Percentiles rank a stretch among this genome's conserved stretches.
These are phyloP conservation scores for Podargus strigoides DNA, from an alignment of 2,797 vertebrate species.

Conservation along the genomic window DNA sequence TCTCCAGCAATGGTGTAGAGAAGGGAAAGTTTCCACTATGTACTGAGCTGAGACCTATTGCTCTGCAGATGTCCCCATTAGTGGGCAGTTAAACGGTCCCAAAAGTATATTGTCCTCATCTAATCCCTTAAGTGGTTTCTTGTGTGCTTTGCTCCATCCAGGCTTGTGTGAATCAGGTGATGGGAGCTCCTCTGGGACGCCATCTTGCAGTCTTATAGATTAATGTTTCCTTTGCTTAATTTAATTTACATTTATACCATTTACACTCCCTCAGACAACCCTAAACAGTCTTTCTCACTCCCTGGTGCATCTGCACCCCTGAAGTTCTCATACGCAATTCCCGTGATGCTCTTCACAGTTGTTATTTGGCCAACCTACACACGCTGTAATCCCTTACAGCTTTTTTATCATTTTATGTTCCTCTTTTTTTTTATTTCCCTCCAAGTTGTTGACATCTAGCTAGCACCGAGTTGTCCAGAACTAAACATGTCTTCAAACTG, in stretches of 20 bases:
- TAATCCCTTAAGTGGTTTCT: background rate
- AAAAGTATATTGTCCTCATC: background rate
- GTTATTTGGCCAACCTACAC: slow-evolving; percentile 45
- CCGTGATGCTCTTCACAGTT: slow-evolving; percentile 30
- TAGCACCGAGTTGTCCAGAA: slow-evolving; percentile 23
- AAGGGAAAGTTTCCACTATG: background rate
- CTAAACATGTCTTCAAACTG: slow-evolving; percentile 39
- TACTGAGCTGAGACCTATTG: background rate
- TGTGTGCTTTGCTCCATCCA: background rate
- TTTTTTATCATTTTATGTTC: slow-evolving; percentile 43
- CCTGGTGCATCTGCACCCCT: slow-evolving; percentile 18
- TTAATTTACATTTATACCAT: slow-evolving; percentile 12
- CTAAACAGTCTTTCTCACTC: background rate
- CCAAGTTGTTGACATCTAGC: slow-evolving; percentile 44
- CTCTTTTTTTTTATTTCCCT: slow-evolving; percentile 15
- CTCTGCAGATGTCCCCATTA: background rate
- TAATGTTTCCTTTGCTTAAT: slow-evolving; percentile 31
- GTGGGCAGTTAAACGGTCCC: background rate
- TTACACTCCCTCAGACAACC: background rate
- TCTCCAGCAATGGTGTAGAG: background rate
- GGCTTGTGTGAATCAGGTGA: background rate
- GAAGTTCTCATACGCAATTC: slow-evolving; percentile 24
- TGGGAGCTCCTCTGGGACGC: background rate
- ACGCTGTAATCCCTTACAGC: slow-evolving; percentile 38
- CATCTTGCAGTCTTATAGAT: background rate